A percentile compares a stretch with the other conserved stretches of the same genome.
Evolutionary conservation across 2,888 invertebrate species (phyloP).

Genomic region (Melanotus villosus): DNA sequence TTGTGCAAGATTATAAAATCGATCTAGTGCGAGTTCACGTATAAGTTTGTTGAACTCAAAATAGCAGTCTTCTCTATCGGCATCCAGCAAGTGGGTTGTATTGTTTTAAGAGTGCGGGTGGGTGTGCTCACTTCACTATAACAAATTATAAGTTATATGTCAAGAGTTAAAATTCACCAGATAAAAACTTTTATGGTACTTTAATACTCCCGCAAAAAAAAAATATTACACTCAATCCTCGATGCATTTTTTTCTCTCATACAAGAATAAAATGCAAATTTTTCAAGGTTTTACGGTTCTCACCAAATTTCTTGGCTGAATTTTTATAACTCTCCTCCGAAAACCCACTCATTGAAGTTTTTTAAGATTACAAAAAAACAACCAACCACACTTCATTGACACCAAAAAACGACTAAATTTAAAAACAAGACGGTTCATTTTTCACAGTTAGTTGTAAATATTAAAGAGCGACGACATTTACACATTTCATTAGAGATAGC

Average conservation of each 20-base stretch:
- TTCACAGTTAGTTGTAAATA: not conserved
- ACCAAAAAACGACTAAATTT: too few relatives aligned
- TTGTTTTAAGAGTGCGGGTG: conserved; percentile 49
- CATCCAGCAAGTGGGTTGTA: conserved; percentile 49
- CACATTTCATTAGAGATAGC: conserved; percentile 10
- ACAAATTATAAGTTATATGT: conserved; percentile 32
- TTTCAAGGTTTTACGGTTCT: not conserved
- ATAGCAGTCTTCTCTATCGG: conserved; percentile 47
- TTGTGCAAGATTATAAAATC: conserved; percentile 41
- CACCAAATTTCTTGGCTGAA: not conserved
- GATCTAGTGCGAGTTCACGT: conserved; percentile 52
- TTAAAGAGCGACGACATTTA: not conserved
- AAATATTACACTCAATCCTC: not conserved
- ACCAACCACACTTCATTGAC: too few relatives aligned
- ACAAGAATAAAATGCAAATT: conserved; percentile 3
- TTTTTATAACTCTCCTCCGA: not conserved
- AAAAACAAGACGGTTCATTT: not conserved
- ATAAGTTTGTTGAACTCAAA: conserved; percentile 52
- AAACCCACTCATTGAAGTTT: not conserved
- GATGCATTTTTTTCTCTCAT: not conserved
- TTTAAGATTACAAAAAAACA: too few relatives aligned
- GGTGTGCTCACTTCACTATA: conserved; percentile 39
- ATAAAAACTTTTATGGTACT: not conserved
- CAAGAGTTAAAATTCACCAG: conserved; percentile 17
- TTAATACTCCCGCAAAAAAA: not conserved